phyloP scores from a whole-genome alignment of 2,888 invertebrate species.

The Eucera pruinosa region DNA sequence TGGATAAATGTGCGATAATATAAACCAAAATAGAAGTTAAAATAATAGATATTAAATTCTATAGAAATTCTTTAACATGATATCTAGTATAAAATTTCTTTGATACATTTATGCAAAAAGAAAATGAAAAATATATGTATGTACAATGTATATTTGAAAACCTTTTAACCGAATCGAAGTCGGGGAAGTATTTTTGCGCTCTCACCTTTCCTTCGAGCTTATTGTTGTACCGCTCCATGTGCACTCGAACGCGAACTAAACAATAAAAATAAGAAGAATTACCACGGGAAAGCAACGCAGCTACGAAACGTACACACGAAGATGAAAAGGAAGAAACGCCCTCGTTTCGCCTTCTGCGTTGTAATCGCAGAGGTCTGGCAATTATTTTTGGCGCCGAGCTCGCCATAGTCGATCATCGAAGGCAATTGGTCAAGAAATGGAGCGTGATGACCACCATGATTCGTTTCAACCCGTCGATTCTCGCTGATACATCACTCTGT shows the following conservation, averaged over 20 bases:
- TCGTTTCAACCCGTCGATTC: slow-evolving; percentile 27
- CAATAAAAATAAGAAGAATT: slow-evolving; percentile 34
- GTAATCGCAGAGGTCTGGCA: slow-evolving; percentile 52
- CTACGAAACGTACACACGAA: slow-evolving; percentile 34
- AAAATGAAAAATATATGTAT: no score
- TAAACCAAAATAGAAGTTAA: no score
- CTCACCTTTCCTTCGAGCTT: slow-evolving; percentile 29
- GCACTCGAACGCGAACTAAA: slow-evolving; percentile 18
- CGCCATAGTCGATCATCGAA: slow-evolving; percentile 51
- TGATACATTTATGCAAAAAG: no score
- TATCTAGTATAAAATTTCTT: no score
- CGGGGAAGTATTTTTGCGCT: not conserved
- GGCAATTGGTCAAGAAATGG: slow-evolving; percentile 59
- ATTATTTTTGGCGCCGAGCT: slow-evolving; percentile 65
- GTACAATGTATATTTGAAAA: no score
- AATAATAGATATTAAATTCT: no score
- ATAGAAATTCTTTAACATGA: no score
- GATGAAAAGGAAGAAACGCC: slow-evolving; percentile 40
- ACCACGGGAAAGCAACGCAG: slow-evolving; percentile 27
- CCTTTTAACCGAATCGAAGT: no score
- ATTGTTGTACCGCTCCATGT: slow-evolving; percentile 28
- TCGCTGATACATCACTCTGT: not conserved
- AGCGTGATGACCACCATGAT: slow-evolving; percentile 52
- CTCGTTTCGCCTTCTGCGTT: slow-evolving; percentile 49
- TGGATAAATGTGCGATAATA: no score